Conservation (phyloP, 2,888 invertebrate genomes). For the Drosophila anomalata region DNA sequence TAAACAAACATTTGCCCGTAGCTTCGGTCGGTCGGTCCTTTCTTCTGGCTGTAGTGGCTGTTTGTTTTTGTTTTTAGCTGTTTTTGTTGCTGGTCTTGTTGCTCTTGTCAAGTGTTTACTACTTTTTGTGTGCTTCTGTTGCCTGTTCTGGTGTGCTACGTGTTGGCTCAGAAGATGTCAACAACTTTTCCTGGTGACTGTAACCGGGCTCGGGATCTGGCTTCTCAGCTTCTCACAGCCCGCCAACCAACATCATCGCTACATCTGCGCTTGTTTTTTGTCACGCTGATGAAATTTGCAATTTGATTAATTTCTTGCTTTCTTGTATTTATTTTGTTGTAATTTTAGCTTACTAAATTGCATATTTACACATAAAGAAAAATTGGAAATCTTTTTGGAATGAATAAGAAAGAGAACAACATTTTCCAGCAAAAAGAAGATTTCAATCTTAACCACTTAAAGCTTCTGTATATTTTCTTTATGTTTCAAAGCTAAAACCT, state of each 20-base stretch:
- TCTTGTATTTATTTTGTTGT: conserved; percentile 15
- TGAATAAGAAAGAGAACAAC: no score
- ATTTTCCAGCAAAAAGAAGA: no score
- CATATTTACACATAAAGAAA: conserved; percentile 12
- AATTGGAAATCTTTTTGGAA: background rate
- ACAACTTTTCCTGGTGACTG: conserved; percentile 58
- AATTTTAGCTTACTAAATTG: conserved; percentile 15
- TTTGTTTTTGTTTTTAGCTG: conserved; percentile 17
- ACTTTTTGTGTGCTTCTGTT: conserved; percentile 52
- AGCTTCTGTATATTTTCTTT: background rate
- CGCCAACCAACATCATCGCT: background rate
- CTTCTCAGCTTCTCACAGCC: conserved; percentile 6
- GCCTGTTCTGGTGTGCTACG: conserved; percentile 48
- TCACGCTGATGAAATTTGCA: conserved; percentile 58
- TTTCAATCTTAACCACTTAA: no score
- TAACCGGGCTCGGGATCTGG: conserved; percentile 13
- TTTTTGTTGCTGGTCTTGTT: conserved; percentile 16
- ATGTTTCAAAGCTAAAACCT: background rate
- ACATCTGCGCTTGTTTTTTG: conserved; percentile 48
- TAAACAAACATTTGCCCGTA: conserved; percentile 50
- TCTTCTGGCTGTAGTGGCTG: conserved; percentile 29
- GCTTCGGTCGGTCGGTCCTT: conserved; percentile 13
- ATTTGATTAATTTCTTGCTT: conserved; percentile 38
- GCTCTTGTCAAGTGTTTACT: conserved; percentile 57
- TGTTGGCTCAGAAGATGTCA: conserved; percentile 76